A percentile compares a stretch with the other conserved stretches of the same genome.
phyloP scores from a whole-genome alignment of 2,113 vertebrate genomes.

The Varanus salvator region DNA sequence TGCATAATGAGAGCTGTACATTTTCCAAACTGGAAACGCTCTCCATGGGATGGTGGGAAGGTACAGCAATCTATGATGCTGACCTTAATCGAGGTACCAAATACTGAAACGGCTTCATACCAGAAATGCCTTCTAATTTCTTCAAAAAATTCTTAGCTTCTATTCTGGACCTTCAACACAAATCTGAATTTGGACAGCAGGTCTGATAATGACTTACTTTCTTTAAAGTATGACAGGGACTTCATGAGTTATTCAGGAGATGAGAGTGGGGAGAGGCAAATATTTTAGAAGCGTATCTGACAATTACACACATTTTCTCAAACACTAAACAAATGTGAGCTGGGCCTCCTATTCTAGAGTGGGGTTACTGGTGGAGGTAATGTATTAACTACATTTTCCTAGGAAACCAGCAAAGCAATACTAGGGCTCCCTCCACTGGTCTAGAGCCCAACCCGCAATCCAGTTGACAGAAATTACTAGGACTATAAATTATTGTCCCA shows the following conservation, averaged over 20 bases:
- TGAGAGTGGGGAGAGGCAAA: neutral
- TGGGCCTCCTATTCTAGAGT: no score
- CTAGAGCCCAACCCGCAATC: neutral
- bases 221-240: neutral
- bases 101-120: neutral
- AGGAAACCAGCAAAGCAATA: neutral
- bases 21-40: neutral
- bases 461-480: neutral
- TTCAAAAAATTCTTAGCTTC: neutral
- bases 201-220: neutral
- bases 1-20: neutral
- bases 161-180: neutral
- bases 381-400: neutral
- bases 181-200: neutral
- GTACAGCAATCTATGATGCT: neutral
- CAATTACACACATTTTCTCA: neutral
- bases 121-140: neutral
- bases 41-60: neutral
- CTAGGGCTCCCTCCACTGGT: slow-evolving; percentile 20
- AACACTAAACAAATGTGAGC: neutral
- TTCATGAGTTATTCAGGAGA: neutral
- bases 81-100: neutral
- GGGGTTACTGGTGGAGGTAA: neutral
- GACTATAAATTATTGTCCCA: neutral
- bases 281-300: neutral